phyloP scores from a whole-genome alignment of 1,140 invertebrate genomes.

The Nymphalis io region DNA sequence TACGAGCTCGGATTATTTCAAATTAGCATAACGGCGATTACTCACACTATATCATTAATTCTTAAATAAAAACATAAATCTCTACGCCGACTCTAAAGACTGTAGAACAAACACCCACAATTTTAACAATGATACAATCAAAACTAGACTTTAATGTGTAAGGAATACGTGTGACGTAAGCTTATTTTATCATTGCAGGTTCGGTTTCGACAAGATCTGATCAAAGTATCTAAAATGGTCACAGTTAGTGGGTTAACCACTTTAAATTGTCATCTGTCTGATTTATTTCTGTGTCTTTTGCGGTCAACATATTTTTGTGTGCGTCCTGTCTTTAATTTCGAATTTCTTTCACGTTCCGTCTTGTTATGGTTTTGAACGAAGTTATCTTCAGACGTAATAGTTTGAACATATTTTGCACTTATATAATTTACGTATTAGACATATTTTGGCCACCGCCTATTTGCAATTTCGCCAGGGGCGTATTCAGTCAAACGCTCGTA shows the following conservation, averaged over 20 bases:
- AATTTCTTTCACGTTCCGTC: constrained; percentile 36
- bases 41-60: constrained; percentile 77
- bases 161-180: constrained; percentile 44
- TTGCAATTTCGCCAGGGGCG: constrained; percentile 55
- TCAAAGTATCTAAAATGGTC: constrained; percentile 81
- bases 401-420: not conserved
- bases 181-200: constrained; percentile 48
- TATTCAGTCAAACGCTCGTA: constrained; percentile 65
- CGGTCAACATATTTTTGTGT: constrained; percentile 77
- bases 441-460: constrained; percentile 36
- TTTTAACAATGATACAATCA: constrained; percentile 40
- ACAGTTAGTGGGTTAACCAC: constrained; percentile 82
- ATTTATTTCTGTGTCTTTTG: constrained; percentile 81
- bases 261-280: constrained; percentile 82
- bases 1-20: constrained; percentile 68
- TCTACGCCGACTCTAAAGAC: constrained; percentile 67
- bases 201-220: constrained; percentile 77
- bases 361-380: constrained; percentile 27
- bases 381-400: constrained; percentile 8
- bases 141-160: constrained; percentile 55
- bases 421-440: constrained; percentile 7
- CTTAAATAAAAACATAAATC: constrained; percentile 81
- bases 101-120: constrained; percentile 77
- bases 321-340: constrained; percentile 45
- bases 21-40: constrained; percentile 78